Conservation (phyloP, 2,888 invertebrate genomes). For the Tetanocera ferruginea region DNA sequence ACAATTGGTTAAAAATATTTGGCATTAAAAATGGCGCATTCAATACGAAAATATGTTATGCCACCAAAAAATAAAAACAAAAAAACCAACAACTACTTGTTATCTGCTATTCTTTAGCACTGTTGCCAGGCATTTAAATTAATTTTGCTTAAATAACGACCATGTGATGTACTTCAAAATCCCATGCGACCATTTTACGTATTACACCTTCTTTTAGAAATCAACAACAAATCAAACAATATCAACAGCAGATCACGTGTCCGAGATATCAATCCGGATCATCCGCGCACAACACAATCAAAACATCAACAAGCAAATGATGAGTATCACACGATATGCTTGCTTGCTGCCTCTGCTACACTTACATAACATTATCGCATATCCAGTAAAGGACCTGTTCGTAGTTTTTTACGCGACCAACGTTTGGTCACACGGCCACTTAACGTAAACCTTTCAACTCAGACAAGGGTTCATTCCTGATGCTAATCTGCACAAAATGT, state of each 20-base stretch:
- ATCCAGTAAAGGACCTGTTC: conserved; percentile 40
- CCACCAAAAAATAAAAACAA: too few species aligned
- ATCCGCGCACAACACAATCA: conserved; percentile 62
- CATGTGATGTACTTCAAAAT: not conserved
- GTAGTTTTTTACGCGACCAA: conserved; percentile 35
- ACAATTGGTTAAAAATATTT: conserved; percentile 2
- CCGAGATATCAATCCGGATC: conserved; percentile 52
- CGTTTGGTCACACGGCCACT: conserved; percentile 41
- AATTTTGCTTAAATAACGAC: too few species aligned
- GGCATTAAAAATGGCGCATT: conserved; percentile 36
- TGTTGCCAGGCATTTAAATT: not conserved
- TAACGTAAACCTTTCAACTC: not conserved
- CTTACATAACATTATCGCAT: not conserved
- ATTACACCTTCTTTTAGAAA: conserved; percentile 55
- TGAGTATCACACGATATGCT: not conserved
- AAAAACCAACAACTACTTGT: not conserved
- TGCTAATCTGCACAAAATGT: conserved; percentile 67
- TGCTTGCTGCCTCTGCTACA: not conserved
- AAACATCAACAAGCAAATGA: conserved; percentile 56
- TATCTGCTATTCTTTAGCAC: not conserved
- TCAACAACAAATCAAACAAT: conserved; percentile 26
- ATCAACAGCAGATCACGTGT: conserved; percentile 56
- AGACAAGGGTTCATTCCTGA: conserved; percentile 46
- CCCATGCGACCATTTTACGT: conserved; percentile 50
- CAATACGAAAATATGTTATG: not conserved